These are phyloP conservation scores for Lepidurus packardi DNA, from an alignment of 1,140 invertebrate species.

Conservation along the genomic window DNA sequence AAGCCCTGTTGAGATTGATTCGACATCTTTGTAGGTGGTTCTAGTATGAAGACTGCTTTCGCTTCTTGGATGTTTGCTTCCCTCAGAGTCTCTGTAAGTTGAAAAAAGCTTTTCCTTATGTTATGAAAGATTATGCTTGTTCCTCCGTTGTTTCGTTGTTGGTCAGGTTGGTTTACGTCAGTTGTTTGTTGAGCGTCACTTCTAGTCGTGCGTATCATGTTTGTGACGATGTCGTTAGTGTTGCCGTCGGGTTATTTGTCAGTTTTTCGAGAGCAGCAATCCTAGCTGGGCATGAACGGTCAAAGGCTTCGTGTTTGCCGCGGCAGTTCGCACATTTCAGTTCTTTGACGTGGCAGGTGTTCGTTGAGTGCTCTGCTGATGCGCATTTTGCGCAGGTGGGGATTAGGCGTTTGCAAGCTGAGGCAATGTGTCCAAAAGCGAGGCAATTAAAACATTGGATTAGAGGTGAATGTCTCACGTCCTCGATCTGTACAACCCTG, in stretches of 20 bases:
- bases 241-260: neutral
- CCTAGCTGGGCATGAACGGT: neutral
- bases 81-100: neutral
- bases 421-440: conserved; percentile 20
- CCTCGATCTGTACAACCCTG: conserved; percentile 1
- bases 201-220: neutral
- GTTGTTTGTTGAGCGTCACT: neutral
- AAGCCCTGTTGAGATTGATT: neutral
- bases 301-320: neutral
- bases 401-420: neutral
- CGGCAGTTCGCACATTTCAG: conserved; percentile 19
- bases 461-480: neutral
- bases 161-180: neutral
- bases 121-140: neutral
- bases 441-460: conserved; percentile 26
- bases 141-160: neutral
- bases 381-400: conserved; percentile 23
- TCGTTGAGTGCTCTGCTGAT: neutral
- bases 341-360: neutral
- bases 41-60: neutral
- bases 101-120: neutral
- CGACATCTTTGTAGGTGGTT: neutral
- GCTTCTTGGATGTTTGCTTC: neutral
- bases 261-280: neutral
- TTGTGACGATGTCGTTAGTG: neutral